These are phyloP conservation scores for Paguma larvata DNA, from an alignment of 2,797 vertebrate species.

Conservation along the genomic window DNA sequence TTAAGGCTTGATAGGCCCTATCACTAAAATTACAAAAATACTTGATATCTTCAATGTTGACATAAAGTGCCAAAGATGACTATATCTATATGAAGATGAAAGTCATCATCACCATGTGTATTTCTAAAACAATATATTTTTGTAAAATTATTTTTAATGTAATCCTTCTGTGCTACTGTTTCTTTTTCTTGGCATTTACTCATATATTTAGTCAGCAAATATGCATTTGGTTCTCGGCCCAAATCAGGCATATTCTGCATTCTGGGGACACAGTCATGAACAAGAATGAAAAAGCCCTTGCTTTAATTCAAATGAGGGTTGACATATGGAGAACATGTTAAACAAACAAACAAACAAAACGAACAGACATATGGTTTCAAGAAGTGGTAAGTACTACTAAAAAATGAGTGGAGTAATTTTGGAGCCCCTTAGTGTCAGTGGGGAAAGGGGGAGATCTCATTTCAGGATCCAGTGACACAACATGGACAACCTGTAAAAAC, in stretches of 20 bases:
- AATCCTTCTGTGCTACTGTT: background rate
- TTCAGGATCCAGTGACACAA: background rate
- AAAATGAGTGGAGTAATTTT: background rate
- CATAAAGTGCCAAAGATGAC: background rate
- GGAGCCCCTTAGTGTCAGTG: background rate
- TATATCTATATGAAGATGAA: background rate
- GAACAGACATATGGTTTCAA: background rate
- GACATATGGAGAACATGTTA: background rate
- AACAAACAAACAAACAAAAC: background rate
- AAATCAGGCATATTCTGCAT: background rate
- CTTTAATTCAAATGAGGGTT: background rate
- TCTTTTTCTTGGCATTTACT: background rate
- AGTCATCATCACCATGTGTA: background rate
- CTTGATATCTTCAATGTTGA: background rate
- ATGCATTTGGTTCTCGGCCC: background rate
- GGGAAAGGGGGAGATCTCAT: background rate
- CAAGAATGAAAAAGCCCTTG: background rate
- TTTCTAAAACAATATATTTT: background rate
- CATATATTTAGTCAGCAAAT: background rate
- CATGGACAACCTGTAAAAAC: background rate
- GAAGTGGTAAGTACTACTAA: background rate
- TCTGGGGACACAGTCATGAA: background rate
- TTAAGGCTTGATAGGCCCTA: background rate
- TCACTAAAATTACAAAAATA: background rate
- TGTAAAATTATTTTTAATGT: background rate